Conservation (phyloP, 2,888 invertebrate genomes). For the Gortyna flavago region DNA sequence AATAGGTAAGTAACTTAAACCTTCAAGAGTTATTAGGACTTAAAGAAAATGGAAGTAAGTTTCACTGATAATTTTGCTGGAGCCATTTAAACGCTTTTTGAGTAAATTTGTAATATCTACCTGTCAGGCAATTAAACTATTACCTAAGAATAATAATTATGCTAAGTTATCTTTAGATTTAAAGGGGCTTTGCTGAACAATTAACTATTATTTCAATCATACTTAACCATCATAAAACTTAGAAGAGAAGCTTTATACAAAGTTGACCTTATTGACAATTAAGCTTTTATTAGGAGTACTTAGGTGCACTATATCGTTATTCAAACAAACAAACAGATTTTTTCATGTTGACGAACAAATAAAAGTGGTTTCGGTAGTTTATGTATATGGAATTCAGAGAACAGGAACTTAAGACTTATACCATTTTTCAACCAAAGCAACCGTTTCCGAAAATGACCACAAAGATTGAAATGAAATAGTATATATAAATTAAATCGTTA, state of each 20-base stretch:
- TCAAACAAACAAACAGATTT: background rate
- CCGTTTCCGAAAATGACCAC: background rate
- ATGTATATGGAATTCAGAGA: background rate
- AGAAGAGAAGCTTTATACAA: background rate
- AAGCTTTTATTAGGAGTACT: background rate
- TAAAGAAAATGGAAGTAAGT: conserved; percentile 50
- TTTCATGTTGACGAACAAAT: background rate
- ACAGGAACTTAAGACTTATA: background rate
- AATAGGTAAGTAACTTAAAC: conserved; percentile 42
- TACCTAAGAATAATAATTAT: conserved; percentile 32
- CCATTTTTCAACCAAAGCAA: background rate
- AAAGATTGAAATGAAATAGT: background rate
- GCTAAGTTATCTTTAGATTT: conserved; percentile 5
- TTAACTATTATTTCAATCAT: conserved; percentile 3
- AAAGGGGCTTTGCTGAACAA: background rate
- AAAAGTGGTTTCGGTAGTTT: background rate
- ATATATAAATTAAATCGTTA: background rate
- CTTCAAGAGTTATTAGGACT: conserved; percentile 46
- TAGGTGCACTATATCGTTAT: background rate
- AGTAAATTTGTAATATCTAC: conserved; percentile 49
- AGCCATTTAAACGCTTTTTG: conserved; percentile 43
- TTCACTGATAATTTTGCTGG: conserved; percentile 35
- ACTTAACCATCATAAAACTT: background rate
- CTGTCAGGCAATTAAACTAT: conserved; percentile 49
- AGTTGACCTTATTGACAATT: background rate